These are phyloP conservation scores for Hydriomena furcata DNA, from an alignment of 2,888 invertebrate genomes.

Conservation along the genomic window DNA sequence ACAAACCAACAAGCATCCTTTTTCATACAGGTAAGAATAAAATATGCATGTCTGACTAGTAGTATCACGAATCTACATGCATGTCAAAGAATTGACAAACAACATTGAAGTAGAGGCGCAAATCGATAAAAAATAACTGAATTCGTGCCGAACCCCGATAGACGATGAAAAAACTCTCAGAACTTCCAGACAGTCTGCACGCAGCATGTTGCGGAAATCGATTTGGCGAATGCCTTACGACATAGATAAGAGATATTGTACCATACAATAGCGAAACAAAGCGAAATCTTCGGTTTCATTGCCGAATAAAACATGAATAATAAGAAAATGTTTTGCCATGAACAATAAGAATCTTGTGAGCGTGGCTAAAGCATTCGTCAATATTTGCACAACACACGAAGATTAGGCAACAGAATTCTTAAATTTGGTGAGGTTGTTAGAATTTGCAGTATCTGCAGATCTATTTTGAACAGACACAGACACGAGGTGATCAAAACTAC, in stretches of 20 bases:
- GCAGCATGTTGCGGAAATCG: slow-evolving; percentile 11
- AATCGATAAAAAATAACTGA: too few relatives aligned
- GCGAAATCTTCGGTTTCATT: not conserved
- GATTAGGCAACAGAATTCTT: not conserved
- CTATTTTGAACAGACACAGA: too few relatives aligned
- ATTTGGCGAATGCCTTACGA: not conserved
- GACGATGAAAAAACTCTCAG: not conserved
- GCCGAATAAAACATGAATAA: not conserved
- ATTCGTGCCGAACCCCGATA: not conserved
- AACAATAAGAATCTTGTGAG: not conserved
- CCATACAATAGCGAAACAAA: not conserved
- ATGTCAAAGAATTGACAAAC: too few relatives aligned
- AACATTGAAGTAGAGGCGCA: too few relatives aligned
- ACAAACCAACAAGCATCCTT: too few relatives aligned
- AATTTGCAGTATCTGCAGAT: too few relatives aligned
- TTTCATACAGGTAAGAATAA: too few relatives aligned
- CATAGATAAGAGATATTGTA: not conserved
- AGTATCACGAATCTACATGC: too few relatives aligned
- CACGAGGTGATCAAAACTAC: too few relatives aligned
- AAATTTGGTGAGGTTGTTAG: too few relatives aligned
- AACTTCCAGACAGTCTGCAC: not conserved
- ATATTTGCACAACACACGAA: slow-evolving; percentile 6
- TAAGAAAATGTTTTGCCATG: not conserved
- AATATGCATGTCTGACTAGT: too few relatives aligned
- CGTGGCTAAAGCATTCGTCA: slow-evolving; percentile 1